Evolutionary conservation across 2,888 invertebrate species (phyloP).

Genomic region (Volucella inanis): DNA sequence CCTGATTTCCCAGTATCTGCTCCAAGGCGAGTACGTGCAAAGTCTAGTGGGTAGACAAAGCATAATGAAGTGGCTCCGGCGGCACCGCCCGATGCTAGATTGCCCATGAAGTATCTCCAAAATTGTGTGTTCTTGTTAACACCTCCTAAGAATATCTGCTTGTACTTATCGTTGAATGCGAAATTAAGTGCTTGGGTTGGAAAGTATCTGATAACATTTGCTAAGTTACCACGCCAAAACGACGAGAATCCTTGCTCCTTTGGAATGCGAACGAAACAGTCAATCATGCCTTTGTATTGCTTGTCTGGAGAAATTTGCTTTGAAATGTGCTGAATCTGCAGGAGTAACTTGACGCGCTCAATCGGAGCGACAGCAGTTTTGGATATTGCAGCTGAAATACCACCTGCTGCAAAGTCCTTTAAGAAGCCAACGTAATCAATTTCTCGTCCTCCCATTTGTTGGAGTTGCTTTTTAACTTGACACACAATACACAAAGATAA

Average conservation of each 20-base stretch:
- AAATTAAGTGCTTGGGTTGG: constrained; percentile 96
- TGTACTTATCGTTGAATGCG: constrained; percentile 95
- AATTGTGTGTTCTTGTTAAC: constrained; percentile 93
- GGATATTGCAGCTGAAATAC: constrained; percentile 93
- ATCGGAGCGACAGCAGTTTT: constrained; percentile 96
- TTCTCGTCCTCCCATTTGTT: too few relatives aligned
- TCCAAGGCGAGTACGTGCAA: constrained; percentile 91
- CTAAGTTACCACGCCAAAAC: constrained; percentile 95
- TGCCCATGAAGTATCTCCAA: constrained; percentile 91
- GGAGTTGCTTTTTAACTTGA: too few relatives aligned
- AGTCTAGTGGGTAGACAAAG: constrained; percentile 96
- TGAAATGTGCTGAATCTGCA: constrained; percentile 94
- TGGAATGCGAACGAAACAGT: constrained; percentile 90
- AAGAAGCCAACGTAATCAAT: constrained; percentile 84
- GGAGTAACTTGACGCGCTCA: constrained; percentile 93
- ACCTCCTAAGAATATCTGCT: constrained; percentile 84
- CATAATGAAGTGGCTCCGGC: constrained; percentile 94
- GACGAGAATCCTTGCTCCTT: constrained; percentile 91
- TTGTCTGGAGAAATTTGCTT: constrained; percentile 91
- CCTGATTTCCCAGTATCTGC: constrained; percentile 92
- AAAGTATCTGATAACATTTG: constrained; percentile 95
- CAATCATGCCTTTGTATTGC: constrained; percentile 93
- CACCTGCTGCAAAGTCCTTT: constrained; percentile 94
- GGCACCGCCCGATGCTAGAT: constrained; percentile 94
- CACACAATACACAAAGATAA: too few relatives aligned